Conservation (phyloP, 2,888 invertebrate species). For the Chalcis sispes region DNA sequence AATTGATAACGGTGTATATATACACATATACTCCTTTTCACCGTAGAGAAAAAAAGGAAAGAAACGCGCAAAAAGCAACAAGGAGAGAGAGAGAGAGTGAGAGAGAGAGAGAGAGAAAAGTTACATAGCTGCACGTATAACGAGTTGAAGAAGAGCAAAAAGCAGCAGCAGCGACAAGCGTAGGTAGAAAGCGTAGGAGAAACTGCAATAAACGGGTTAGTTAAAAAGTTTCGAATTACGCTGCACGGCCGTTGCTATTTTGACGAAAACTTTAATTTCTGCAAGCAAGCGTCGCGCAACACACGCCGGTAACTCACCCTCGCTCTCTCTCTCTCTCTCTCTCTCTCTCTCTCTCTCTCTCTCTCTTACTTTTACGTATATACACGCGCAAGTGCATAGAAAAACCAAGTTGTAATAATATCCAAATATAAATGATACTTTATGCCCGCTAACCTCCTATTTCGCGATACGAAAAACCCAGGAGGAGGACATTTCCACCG, state of each 20-base stretch:
- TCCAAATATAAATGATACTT: constrained; percentile 41
- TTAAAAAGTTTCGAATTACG: constrained; percentile 48
- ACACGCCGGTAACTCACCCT: too few relatives aligned
- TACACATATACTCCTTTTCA: too few relatives aligned
- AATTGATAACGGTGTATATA: too few relatives aligned
- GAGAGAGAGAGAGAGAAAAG: too few relatives aligned
- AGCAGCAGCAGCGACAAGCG: not conserved
- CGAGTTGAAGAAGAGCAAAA: not conserved
- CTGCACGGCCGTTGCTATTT: constrained; percentile 19
- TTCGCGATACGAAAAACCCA: not conserved
- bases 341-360: too few relatives aligned
- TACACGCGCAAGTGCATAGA: constrained; percentile 10
- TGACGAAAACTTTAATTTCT: constrained; percentile 49
- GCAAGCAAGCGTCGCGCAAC: not conserved
- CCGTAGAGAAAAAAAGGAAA: too few relatives aligned
- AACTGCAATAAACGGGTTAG: constrained; percentile 53
- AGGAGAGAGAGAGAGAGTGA: too few relatives aligned
- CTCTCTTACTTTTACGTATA: too few relatives aligned
- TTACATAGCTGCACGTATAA: too few relatives aligned
- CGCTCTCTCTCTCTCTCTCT: too few relatives aligned
- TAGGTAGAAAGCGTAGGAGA: not conserved
- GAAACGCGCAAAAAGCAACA: too few relatives aligned
- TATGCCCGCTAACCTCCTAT: not conserved
- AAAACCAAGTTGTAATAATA: constrained; percentile 48
- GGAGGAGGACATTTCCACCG: not conserved